Conservation (phyloP, 1,140 invertebrate species). For the Drosophila equinoxialis region DNA sequence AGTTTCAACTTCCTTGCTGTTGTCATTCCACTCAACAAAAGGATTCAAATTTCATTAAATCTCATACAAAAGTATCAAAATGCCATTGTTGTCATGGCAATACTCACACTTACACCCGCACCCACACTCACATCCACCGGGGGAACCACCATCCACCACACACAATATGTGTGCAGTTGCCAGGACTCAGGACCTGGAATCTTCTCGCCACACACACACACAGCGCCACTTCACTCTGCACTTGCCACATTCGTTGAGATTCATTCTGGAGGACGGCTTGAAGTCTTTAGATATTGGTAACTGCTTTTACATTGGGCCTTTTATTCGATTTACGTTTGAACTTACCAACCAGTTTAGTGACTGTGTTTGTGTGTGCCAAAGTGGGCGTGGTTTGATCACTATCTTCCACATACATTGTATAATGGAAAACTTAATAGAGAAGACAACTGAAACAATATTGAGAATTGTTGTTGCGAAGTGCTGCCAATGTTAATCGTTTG, state of each 20-base stretch:
- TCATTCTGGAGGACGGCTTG: constrained; percentile 41
- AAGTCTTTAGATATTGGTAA: constrained; percentile 68
- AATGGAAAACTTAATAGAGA: constrained; percentile 78
- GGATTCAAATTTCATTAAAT: constrained; percentile 63
- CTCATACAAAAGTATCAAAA: constrained; percentile 82
- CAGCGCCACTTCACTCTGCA: neutral
- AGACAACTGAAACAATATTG: constrained; percentile 19
- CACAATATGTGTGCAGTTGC: constrained; percentile 34
- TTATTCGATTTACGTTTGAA: constrained; percentile 80
- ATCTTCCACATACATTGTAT: constrained; percentile 39
- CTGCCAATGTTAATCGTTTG: constrained; percentile 29
- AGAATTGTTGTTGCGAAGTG: neutral
- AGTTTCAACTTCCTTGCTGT: constrained; percentile 48
- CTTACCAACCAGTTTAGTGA: constrained; percentile 47
- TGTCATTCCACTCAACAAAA: constrained; percentile 45
- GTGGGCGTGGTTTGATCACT: constrained; percentile 53
- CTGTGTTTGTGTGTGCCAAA: constrained; percentile 17
- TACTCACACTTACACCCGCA: constrained; percentile 28
- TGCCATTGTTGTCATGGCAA: constrained; percentile 75
- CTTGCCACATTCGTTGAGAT: constrained; percentile 14
- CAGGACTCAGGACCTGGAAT: constrained; percentile 18
- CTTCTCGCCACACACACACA: constrained; percentile 1
- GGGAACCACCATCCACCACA: constrained; percentile 10
- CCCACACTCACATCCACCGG: constrained; percentile 13
- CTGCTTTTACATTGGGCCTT: constrained; percentile 76